Evolutionary conservation across 1,140 invertebrate species (phyloP).

Genomic region (Dreissena polymorpha): DNA sequence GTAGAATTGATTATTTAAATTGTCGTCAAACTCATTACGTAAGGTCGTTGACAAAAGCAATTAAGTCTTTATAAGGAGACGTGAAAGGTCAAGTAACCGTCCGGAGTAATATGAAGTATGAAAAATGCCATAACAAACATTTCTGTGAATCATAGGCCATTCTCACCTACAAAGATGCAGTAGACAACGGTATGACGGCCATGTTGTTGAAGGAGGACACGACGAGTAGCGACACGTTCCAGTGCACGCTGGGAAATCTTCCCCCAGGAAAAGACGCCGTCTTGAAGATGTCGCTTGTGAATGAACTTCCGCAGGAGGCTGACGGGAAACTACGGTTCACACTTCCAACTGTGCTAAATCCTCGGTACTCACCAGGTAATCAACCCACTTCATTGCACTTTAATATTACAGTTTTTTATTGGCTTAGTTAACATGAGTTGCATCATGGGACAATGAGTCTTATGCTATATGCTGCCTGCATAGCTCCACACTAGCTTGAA

Average conservation of each 20-base stretch:
- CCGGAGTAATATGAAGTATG: no score
- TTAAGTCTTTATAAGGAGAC: no score
- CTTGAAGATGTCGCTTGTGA: constrained; percentile 57
- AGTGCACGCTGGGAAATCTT: constrained; percentile 63
- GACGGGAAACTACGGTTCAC: constrained; percentile 62
- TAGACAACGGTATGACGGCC: constrained; percentile 83
- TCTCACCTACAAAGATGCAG: constrained; percentile 83
- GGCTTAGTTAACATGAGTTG: background rate
- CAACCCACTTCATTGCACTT: no score
- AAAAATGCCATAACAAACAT: no score
- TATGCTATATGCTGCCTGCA: background rate
- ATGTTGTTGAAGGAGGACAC: constrained; percentile 70
- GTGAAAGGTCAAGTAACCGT: no score
- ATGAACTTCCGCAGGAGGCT: constrained; percentile 56
- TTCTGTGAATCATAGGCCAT: constrained; percentile 79
- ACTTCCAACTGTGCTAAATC: constrained; percentile 66
- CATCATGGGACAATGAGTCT: background rate
- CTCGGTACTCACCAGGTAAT: constrained; percentile 61
- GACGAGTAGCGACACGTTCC: constrained; percentile 60
- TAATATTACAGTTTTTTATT: background rate
- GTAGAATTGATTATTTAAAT: no score
- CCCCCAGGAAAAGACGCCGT: constrained; percentile 54
- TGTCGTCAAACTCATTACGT: no score
- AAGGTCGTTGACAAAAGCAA: no score
- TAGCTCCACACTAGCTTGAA: no score